Conservation (phyloP, 2,797 vertebrate genomes). For the Sylvia borin region DNA sequence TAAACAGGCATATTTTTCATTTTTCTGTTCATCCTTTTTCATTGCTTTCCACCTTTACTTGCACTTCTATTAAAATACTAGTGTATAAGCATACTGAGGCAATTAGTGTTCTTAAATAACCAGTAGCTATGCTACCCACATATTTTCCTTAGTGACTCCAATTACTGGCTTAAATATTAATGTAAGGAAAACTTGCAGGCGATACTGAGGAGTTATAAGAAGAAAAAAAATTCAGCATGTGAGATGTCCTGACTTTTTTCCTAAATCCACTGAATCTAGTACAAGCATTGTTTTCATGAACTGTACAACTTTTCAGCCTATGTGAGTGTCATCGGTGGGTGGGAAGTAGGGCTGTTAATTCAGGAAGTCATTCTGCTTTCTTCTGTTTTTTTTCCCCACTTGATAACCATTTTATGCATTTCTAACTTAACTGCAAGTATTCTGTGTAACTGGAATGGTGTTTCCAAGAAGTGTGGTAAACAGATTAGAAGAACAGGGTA, state of each 20-base stretch:
- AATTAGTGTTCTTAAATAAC: not conserved
- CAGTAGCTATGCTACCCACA: not conserved
- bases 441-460: not conserved
- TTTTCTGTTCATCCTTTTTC: not conserved
- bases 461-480: not conserved
- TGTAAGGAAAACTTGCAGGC: not conserved
- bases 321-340: not conserved
- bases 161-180: not conserved
- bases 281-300: not conserved
- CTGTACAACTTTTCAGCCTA: not conserved
- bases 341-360: not conserved
- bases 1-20: not conserved
- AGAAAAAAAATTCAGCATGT: not conserved
- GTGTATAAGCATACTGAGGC: not conserved
- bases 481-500: not conserved
- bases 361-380: not conserved
- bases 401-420: not conserved
- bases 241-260: not conserved
- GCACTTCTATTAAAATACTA: not conserved
- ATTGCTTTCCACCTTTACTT: not conserved
- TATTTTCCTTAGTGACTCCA: not conserved
- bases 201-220: not conserved
- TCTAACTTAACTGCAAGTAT: not conserved
- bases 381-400: not conserved
- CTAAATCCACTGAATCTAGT: not conserved